A percentile compares a stretch with the other conserved stretches of the same genome.
Conservation (phyloP, 2,113 vertebrate species). For the Penelope pileata region DNA sequence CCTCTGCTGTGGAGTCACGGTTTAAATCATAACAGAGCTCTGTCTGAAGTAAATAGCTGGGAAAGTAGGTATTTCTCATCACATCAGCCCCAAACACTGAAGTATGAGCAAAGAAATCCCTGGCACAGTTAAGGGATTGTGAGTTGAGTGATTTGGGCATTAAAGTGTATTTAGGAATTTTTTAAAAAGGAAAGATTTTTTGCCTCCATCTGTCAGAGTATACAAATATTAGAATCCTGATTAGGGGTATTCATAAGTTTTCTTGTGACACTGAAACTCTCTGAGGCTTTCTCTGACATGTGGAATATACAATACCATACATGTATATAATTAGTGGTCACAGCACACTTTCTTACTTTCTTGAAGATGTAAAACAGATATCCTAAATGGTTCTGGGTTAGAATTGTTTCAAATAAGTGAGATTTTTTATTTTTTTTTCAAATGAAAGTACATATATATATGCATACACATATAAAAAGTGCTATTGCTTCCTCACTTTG, state of each 20-base stretch:
- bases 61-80: not conserved
- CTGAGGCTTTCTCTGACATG: fast-evolving
- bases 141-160: not conserved
- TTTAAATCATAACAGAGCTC: not conserved
- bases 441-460: not conserved
- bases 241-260: not conserved
- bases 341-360: fast-evolving
- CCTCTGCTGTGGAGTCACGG: not conserved
- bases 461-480: not conserved
- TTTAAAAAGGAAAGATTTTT: not conserved
- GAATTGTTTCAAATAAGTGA: not conserved
- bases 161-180: not conserved
- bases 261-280: not conserved
- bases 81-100: not conserved
- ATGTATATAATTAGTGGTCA: not conserved
- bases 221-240: not conserved
- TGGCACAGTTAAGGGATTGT: not conserved
- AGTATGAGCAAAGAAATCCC: not conserved
- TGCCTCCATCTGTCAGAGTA: not conserved
- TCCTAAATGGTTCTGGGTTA: not conserved
- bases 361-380: not conserved
- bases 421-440: not conserved
- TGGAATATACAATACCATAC: not conserved
- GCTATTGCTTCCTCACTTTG: not conserved
- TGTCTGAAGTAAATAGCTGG: not conserved